Base-by-base conservation (phyloP, 2,113 vertebrate species). In the Cavia aperea region DNA sequence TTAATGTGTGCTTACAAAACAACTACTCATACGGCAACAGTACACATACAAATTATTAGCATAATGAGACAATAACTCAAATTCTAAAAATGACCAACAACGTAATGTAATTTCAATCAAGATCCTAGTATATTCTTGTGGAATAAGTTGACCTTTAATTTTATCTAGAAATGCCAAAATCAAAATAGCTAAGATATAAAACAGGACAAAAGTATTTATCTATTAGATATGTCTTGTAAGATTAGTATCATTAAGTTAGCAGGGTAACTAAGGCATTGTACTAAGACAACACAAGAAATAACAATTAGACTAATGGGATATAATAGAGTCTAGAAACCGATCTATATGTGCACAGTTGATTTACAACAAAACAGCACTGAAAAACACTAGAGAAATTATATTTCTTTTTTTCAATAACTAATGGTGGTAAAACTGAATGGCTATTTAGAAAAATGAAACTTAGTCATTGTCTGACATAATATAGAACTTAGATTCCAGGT, bases 171-270 rank as follows among this genome's bases (percentile, higher is more conserved):
- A 88, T 56, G 8, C 46, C 78, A 81, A 81, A 39, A 39, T 73
- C n/a, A 94, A 89, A 86, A 94, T 16, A 89, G n/a, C 9, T 46
- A 81, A 91, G n/a, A 66, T 2, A 39, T 5, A 95, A 83, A 87
- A 70, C n/a, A 73, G 85, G 11, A 4, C 39, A 7, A 81, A 93
- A 87, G 0, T 36, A 88, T 77, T 58, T 93, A 11, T 82, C 18
- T 88, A 70, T 31, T 72, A 39, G 31, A 19, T 75, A 63, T 51
- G 18, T 63, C 51, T 51, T 56, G 63, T 9, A 70, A 54, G 78
- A 82, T 51, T 78, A 75, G 60, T 60, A 15, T 83, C 83, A 93
- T 87, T 83, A 83, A 43, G 70, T 88, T 21, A 70, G 46, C 36
- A 26, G 66, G 29, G 26, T 68, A 90, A 77, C 65, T 89, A 92